Evolutionary conservation across 2,888 invertebrate genomes (phyloP).

Genomic region (Leptinotarsa peninsularis): DNA sequence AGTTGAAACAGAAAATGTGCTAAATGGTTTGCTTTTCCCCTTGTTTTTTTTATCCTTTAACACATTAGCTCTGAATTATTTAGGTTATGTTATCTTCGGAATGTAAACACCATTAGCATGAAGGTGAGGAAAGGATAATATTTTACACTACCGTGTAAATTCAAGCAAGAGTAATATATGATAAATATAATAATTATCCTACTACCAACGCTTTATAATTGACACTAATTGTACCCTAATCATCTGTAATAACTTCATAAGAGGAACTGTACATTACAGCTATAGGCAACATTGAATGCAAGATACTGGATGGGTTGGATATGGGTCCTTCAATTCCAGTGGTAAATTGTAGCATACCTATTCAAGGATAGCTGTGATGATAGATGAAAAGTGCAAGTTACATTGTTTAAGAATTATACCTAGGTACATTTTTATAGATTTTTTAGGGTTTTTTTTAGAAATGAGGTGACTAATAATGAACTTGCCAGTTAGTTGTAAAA

Average conservation of each 20-base stretch:
- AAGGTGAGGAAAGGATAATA: constrained; percentile 39
- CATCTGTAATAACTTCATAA: constrained; percentile 40
- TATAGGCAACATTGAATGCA: constrained; percentile 8
- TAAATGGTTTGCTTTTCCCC: constrained; percentile 61
- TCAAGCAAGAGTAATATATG: constrained; percentile 37
- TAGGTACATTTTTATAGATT: too few relatives aligned
- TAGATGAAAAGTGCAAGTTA: too few relatives aligned
- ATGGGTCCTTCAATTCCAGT: not conserved
- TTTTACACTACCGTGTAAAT: constrained; percentile 42
- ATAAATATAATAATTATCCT: constrained; percentile 43
- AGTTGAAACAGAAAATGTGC: constrained; percentile 50
- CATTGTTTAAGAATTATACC: too few relatives aligned
- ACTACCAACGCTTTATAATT: constrained; percentile 34
- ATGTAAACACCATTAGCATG: constrained; percentile 42
- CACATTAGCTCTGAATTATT: constrained; percentile 40
- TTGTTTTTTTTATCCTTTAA: constrained; percentile 50
- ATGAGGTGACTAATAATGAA: too few relatives aligned
- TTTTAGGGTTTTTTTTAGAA: too few relatives aligned
- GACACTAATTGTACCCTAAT: constrained; percentile 36
- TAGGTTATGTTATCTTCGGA: constrained; percentile 44
- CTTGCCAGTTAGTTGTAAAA: too few relatives aligned
- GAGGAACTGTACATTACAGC: not conserved
- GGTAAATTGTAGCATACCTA: not conserved
- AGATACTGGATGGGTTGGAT: not conserved
- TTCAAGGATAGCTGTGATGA: too few relatives aligned